These are phyloP conservation scores for Stegodyphus dumicola DNA, from an alignment of 1,140 invertebrate species.

Conservation along the genomic window DNA sequence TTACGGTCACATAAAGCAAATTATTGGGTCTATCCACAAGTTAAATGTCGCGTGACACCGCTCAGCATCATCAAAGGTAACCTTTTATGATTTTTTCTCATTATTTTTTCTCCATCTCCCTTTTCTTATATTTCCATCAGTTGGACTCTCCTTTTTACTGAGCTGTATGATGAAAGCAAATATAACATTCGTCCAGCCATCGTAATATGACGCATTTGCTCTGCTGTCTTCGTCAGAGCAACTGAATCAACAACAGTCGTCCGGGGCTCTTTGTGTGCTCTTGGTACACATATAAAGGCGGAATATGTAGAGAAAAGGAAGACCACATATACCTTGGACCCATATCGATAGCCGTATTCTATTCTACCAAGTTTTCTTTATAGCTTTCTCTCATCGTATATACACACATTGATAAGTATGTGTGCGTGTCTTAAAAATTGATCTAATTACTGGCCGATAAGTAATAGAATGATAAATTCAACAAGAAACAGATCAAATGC, in stretches of 20 bases:
- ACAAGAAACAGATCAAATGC: no score
- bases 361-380: no score
- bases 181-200: slow-evolving; percentile 8
- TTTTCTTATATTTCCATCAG: slow-evolving; percentile 22
- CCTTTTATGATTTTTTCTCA: neutral
- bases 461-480: no score
- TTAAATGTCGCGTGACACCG: slow-evolving; percentile 16
- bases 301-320: no score
- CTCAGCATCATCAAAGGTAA: slow-evolving; percentile 1
- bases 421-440: no score
- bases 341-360: no score
- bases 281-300: slow-evolving; percentile 5
- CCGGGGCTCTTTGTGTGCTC: slow-evolving; percentile 11
- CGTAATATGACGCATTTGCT: slow-evolving; percentile 35
- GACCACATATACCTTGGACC: no score
- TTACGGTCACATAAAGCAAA: no score
- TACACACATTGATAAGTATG: no score
- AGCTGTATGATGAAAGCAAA: slow-evolving; percentile 39
- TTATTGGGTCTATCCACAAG: neutral
- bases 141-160: slow-evolving; percentile 26
- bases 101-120: slow-evolving; percentile 27
- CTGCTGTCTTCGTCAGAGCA: slow-evolving; percentile 31
- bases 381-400: no score
- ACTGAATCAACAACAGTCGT: slow-evolving; percentile 35
- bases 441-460: no score